Evolutionary conservation across 2,888 invertebrate genomes (phyloP), one percentile per base, ranked within the genome.

Genomic region (Sialis lutaria): DNA sequence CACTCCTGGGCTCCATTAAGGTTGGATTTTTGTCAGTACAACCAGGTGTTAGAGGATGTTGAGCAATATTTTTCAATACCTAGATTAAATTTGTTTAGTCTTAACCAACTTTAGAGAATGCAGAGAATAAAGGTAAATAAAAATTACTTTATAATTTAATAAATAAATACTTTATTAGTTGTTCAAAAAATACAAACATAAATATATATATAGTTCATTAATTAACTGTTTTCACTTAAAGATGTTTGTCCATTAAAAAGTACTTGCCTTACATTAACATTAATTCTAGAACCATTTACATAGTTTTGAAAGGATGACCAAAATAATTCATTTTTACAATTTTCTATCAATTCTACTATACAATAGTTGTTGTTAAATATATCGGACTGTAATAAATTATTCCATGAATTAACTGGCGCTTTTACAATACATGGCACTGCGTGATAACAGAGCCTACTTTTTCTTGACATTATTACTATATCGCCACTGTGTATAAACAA

Each of bases 231-330:
- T 13, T 37, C n/a, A 6, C 1, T 9, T 6, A 39, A 8, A 12
- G 39, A 39, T 6, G 39, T 65, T 55, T 79, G 75, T 50, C 72
- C 76, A 55, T 69, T 64, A 61, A 72, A 69, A 56, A 89, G 67
- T 34, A 96, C 93, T 69, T 96, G 95, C 59, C 96, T 69, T 6
- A 95, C 81, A 72, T 95, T 97, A 53, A 97, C 75, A 69, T 97
- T 97, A 47, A 97, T 87, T 59, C 97, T 77, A 33, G 85, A 82
- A 55, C 73, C 69, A 45, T 67, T 63, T 40, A 87, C 64, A 64
- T 85, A 91, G 44, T 67, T 61, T 13, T 65, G 60, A 58, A 74
- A 79, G 4, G 65, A 67, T 49, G 58, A 56, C 78, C 78, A 81
- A 56, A 67, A 64, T 1, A 54, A 47, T 33, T 63, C 60, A 50